These are phyloP conservation scores for Aphelinus certus DNA, from an alignment of 1,140 invertebrate genomes.

Conservation along the genomic window DNA sequence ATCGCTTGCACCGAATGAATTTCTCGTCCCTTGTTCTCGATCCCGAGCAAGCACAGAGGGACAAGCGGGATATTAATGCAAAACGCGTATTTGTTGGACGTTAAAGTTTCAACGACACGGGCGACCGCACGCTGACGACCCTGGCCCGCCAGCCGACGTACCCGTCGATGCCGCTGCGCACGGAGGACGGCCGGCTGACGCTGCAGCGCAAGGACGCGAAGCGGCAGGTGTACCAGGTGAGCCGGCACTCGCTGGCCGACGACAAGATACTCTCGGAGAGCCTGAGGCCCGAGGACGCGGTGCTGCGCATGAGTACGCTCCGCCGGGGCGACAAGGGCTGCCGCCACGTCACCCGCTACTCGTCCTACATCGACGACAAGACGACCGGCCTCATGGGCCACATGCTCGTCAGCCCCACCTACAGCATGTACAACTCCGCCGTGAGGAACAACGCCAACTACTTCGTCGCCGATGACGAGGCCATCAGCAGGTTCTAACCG, in stretches of 20 bases:
- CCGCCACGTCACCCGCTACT: constrained; percentile 44
- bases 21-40: too few relatives aligned
- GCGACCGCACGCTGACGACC: constrained; percentile 61
- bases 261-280: constrained; percentile 5
- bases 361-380: constrained; percentile 56
- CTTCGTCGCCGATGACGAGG: constrained; percentile 62
- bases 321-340: constrained; percentile 20
- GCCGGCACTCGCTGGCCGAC: constrained; percentile 3
- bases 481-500: constrained; percentile 62
- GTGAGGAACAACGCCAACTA: constrained; percentile 58
- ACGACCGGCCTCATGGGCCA: constrained; percentile 46
- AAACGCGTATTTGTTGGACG: too few relatives aligned
- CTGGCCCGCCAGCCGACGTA: constrained; percentile 61
- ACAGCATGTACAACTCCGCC: constrained; percentile 59
- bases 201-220: constrained; percentile 53
- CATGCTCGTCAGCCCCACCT: constrained; percentile 58
- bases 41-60: too few relatives aligned
- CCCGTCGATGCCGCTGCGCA: constrained; percentile 61
- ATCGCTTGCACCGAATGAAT: too few relatives aligned
- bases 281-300: constrained; percentile 1
- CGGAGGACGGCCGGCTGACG: constrained; percentile 61
- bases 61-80: too few relatives aligned
- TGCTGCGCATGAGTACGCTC: background rate
- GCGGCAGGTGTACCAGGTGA: constrained; percentile 24
- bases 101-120: constrained; percentile 62